These are phyloP conservation scores for Euschistus heros DNA, from an alignment of 1,140 invertebrate species.

Conservation along the genomic window DNA sequence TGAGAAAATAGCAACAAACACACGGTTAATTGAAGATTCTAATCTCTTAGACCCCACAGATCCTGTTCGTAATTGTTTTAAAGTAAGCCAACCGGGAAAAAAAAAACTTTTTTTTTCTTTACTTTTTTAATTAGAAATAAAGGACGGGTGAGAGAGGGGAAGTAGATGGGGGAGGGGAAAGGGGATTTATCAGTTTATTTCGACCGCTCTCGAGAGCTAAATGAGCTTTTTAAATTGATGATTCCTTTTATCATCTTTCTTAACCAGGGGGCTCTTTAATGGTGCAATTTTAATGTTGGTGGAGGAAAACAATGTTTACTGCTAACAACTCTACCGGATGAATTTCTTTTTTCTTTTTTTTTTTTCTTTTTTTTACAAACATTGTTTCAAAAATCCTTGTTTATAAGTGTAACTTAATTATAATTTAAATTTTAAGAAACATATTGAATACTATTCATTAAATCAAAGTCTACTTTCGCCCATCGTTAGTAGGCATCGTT, in stretches of 20 bases:
- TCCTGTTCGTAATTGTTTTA: neutral
- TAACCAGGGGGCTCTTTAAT: neutral
- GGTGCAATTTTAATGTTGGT: neutral
- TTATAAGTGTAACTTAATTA: no score
- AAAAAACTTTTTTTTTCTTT: neutral
- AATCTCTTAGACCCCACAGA: neutral
- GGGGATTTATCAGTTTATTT: constrained; percentile 7
- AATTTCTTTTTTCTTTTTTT: neutral
- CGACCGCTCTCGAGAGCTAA: neutral
- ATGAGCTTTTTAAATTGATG: constrained; percentile 14
- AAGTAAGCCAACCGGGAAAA: neutral
- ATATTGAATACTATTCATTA: no score
- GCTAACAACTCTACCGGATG: neutral
- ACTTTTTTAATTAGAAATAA: constrained; percentile 9
- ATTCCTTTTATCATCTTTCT: constrained; percentile 11
- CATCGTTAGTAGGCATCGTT: no score
- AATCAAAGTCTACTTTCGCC: no score
- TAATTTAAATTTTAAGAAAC: no score
- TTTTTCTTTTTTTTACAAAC: no score
- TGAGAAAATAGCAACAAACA: neutral
- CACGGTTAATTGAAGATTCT: neutral
- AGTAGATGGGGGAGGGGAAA: neutral
- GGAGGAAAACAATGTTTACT: neutral
- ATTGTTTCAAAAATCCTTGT: no score
- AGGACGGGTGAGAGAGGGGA: neutral